Percentiles rank a stretch among this genome's conserved stretches.
phyloP scores from a whole-genome alignment of 2,113 vertebrate species.

The Athene cunicularia region DNA sequence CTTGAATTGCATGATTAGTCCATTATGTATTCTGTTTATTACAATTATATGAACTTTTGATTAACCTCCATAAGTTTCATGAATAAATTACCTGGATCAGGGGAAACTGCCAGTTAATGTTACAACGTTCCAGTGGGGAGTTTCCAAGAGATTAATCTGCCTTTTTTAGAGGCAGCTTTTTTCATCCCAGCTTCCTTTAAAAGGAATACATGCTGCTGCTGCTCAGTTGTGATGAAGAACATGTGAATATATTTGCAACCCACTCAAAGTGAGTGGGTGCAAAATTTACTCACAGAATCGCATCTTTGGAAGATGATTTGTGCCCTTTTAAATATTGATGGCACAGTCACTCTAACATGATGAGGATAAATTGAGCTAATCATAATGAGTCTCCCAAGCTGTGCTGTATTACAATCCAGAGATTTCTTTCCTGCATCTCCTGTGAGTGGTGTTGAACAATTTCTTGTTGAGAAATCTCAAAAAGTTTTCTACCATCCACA shows the following conservation, averaged over 20 bases:
- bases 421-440: background rate
- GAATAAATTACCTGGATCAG: slow-evolving; percentile 75
- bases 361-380: slow-evolving; percentile 19
- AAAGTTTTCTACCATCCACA: background rate
- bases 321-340: slow-evolving; percentile 33
- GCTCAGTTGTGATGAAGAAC: background rate
- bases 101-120: slow-evolving; percentile 62
- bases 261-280: background rate
- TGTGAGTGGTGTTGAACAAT: background rate
- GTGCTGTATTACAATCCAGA: background rate
- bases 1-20: slow-evolving; percentile 77
- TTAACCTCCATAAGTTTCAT: slow-evolving; percentile 74
- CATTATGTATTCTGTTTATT: slow-evolving; percentile 75
- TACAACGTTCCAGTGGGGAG: slow-evolving; percentile 57
- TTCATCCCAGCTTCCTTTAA: background rate
- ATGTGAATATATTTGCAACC: background rate
- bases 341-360: background rate
- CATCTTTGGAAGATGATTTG: background rate
- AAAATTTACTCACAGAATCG: slow-evolving; percentile 40
- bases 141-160: slow-evolving; percentile 64
- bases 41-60: slow-evolving; percentile 75
- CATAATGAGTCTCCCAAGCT: background rate
- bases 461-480: background rate
- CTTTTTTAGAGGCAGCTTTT: slow-evolving; percentile 23
- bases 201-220: background rate